Evolutionary conservation across 2,113 vertebrate genomes (phyloP).

Genomic region (Calidris pugnax): DNA sequence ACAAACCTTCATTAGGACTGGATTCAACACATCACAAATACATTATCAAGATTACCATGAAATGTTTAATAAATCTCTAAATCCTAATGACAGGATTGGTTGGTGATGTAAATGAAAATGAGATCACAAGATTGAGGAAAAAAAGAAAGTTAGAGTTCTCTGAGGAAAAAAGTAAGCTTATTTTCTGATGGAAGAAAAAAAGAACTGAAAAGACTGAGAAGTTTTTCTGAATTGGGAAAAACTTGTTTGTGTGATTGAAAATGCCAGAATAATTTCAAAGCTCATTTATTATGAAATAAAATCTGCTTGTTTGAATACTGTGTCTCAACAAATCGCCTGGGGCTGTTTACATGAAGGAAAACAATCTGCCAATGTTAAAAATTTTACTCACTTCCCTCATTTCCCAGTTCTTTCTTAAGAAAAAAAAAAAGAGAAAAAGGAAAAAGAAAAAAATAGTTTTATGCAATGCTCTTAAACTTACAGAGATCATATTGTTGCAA

Average conservation of each 20-base stretch:
- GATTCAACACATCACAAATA: constrained; percentile 21
- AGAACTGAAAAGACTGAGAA: neutral
- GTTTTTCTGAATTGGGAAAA: neutral
- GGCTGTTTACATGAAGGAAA: constrained; percentile 23
- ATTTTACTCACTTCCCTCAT: constrained; percentile 4
- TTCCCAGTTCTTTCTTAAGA: constrained; percentile 8
- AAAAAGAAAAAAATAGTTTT: neutral
- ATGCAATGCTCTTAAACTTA: neutral
- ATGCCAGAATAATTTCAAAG: constrained; percentile 8
- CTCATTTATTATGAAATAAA: constrained; percentile 23
- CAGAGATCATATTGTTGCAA: neutral
- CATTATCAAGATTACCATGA: constrained; percentile 1
- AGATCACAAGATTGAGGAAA: neutral
- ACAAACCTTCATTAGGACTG: constrained; percentile 37
- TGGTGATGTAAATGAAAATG: neutral
- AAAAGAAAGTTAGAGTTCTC: neutral
- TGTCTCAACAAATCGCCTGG: neutral
- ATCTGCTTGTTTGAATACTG: neutral
- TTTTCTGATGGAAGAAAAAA: neutral
- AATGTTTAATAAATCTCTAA: constrained; percentile 13
- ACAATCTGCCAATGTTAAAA: constrained; percentile 5
- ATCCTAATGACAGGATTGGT: neutral
- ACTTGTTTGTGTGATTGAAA: constrained; percentile 1
- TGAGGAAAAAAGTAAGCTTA: neutral
- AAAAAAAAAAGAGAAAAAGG: neutral